Conservation (phyloP, 53 echinoderm and acorn worm genomes). For the Hippasteria phrygiana region DNA sequence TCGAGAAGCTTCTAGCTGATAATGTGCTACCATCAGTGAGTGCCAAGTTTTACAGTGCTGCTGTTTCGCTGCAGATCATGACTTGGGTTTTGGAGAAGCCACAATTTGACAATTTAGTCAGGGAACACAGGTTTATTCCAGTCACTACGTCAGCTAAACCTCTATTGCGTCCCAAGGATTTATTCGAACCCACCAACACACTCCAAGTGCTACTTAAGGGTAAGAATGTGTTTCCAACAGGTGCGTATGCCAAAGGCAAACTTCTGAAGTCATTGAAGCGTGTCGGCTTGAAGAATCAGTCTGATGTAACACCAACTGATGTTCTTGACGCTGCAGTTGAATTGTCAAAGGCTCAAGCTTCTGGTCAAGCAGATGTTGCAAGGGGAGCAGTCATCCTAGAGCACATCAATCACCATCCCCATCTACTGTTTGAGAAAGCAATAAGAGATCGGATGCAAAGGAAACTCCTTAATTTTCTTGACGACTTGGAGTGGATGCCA, state of each 20-base stretch:
- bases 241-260: conserved; percentile 2
- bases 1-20: neutral
- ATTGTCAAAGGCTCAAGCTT: conserved; percentile 1
- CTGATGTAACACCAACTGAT: conserved; percentile 25
- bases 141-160: neutral
- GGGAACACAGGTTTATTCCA: conserved; percentile 59
- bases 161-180: conserved; percentile 27
- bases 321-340: conserved; percentile 29
- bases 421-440: conserved; percentile 23
- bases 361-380: neutral
- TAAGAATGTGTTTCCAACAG: conserved; percentile 66
- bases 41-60: neutral
- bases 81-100: conserved; percentile 46
- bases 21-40: conserved; percentile 38
- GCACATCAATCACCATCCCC: conserved; percentile 17
- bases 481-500: conserved; percentile 46
- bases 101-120: conserved; percentile 7
- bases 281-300: conserved; percentile 46
- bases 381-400: conserved; percentile 41
- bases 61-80: conserved; percentile 17
- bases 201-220: conserved; percentile 56
- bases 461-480: conserved; percentile 14
- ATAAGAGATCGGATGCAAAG: neutral
- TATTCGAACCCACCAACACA: conserved; percentile 69
- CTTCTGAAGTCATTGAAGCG: conserved; percentile 27